A percentile compares a stretch with the other conserved stretches of the same genome.
phyloP scores from a whole-genome alignment of 2,888 invertebrate genomes.

The Halocaridina rubra region DNA sequence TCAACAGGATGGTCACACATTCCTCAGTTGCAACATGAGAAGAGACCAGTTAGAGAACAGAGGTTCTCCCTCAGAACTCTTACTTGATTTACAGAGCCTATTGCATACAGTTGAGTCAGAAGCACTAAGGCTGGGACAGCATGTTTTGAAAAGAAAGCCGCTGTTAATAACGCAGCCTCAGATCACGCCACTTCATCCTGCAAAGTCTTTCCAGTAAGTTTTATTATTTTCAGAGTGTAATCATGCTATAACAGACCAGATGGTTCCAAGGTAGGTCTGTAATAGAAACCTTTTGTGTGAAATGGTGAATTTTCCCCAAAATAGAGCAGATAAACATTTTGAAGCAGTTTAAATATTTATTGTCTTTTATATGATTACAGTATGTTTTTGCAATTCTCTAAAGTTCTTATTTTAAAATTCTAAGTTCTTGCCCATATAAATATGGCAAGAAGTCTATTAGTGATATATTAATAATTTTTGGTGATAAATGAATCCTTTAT shows the following conservation, averaged over 20 bases:
- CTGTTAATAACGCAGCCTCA: conserved; percentile 48
- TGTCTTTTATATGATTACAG: too few relatives aligned
- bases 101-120: conserved; percentile 69
- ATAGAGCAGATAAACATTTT: too few relatives aligned
- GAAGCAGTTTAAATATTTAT: too few relatives aligned
- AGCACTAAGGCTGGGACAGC: conserved; percentile 71
- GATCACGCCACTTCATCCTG: conserved; percentile 47
- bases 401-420: too few relatives aligned
- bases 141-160: conserved; percentile 67
- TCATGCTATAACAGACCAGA: too few relatives aligned
- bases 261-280: neutral
- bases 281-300: too few relatives aligned
- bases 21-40: conserved; percentile 65
- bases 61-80: conserved; percentile 61
- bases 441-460: too few relatives aligned
- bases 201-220: conserved; percentile 49
- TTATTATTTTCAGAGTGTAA: neutral
- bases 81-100: conserved; percentile 63
- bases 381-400: too few relatives aligned
- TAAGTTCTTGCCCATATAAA: too few relatives aligned
- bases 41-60: conserved; percentile 61
- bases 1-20: conserved; percentile 64
- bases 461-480: too few relatives aligned
- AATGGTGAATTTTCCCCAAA: too few relatives aligned
- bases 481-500: too few relatives aligned